Conservation (phyloP, 2,113 vertebrate genomes). For the Probosciger aterrimus region DNA sequence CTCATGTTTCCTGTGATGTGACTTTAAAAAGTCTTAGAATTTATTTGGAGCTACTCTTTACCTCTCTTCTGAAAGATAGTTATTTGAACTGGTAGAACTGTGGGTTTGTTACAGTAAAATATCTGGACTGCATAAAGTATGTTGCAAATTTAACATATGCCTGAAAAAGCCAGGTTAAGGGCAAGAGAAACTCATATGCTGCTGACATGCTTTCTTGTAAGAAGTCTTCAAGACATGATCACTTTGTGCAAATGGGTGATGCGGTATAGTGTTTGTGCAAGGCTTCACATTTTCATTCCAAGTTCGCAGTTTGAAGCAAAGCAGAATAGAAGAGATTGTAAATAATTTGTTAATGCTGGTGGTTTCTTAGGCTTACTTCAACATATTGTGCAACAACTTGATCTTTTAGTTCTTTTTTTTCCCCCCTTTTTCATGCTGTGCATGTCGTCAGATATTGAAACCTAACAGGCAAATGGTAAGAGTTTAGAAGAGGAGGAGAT, state of each 20-base stretch:
- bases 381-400: conserved; percentile 20
- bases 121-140: neutral
- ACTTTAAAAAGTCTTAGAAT: neutral
- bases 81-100: neutral
- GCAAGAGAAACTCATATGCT: neutral
- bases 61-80: neutral
- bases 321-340: neutral
- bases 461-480: conserved; percentile 95
- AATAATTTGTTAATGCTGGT: neutral
- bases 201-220: neutral
- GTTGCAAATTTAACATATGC: neutral
- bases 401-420: conserved; percentile 71
- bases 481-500: conserved; percentile 66
- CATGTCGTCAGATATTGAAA: conserved; percentile 91
- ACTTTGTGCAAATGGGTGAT: neutral
- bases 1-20: neutral
- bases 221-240: neutral
- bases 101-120: neutral
- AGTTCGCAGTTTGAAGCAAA: neutral
- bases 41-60: neutral
- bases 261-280: neutral
- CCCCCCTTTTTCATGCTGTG: conserved; percentile 79
- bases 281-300: neutral
- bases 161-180: neutral
- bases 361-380: neutral